Conservation (phyloP, 2,888 invertebrate genomes). For the Fissipunctia ypsillon region DNA sequence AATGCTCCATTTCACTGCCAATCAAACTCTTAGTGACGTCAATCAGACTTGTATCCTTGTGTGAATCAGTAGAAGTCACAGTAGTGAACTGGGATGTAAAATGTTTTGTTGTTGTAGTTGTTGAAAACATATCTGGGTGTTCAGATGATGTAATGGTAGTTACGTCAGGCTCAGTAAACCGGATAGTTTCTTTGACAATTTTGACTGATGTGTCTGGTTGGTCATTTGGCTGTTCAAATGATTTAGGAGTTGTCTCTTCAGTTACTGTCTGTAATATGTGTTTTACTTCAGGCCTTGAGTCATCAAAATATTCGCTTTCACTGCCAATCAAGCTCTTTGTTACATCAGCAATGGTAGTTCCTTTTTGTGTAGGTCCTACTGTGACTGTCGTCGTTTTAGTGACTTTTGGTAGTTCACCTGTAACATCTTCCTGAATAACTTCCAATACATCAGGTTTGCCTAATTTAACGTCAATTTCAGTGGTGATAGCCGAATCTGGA, state of each 20-base stretch:
- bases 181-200: slow-evolving; percentile 42
- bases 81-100: slow-evolving; percentile 42
- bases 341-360: slow-evolving; percentile 41
- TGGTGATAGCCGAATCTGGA: slow-evolving; percentile 77
- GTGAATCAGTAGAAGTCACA: slow-evolving; percentile 32
- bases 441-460: slow-evolving; percentile 53
- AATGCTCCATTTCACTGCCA: slow-evolving; percentile 37
- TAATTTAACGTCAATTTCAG: slow-evolving; percentile 77
- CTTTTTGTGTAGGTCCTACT: slow-evolving; percentile 28
- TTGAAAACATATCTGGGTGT: slow-evolving; percentile 29
- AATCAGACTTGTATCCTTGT: slow-evolving; percentile 28
- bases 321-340: slow-evolving; percentile 65
- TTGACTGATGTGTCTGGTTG: slow-evolving; percentile 21
- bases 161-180: slow-evolving; percentile 29
- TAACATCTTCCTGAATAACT: slow-evolving; percentile 44
- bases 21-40: slow-evolving; percentile 50
- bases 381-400: slow-evolving; percentile 47
- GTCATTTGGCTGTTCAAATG: not conserved
- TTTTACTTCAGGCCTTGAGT: slow-evolving; percentile 34
- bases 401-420: slow-evolving; percentile 24
- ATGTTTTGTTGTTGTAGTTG: slow-evolving; percentile 41
- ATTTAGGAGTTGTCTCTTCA: slow-evolving; percentile 15
- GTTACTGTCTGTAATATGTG: slow-evolving; percentile 29
- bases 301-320: slow-evolving; percentile 66
- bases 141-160: slow-evolving; percentile 25